Percentiles rank a stretch among this genome's conserved stretches.
phyloP scores from a whole-genome alignment of 2,888 invertebrate species.

The Caenorhabditis sinica region DNA sequence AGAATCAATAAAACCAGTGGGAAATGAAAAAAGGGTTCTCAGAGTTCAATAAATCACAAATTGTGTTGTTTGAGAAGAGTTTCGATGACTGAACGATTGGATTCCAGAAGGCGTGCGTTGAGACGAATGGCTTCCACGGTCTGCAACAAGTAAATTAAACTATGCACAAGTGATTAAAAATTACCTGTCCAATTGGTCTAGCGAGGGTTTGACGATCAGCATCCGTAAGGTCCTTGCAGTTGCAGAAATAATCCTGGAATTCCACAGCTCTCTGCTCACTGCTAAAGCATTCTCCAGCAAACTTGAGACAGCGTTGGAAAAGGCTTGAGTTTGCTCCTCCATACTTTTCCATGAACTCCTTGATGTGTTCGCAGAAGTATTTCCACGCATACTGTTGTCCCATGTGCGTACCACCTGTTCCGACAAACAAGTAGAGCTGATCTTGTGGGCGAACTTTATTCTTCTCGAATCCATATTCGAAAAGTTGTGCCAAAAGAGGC shows the following conservation, averaged over 20 bases:
- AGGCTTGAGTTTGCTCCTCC: slow-evolving; percentile 78
- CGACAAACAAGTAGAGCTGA: slow-evolving; percentile 71
- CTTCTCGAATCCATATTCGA: slow-evolving; percentile 77
- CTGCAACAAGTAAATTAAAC: slow-evolving; percentile 35
- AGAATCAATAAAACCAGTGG: slow-evolving; percentile 44
- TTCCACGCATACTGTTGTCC: slow-evolving; percentile 78
- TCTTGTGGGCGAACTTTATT: slow-evolving; percentile 81
- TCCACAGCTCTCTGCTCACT: slow-evolving; percentile 46
- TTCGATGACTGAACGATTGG: slow-evolving; percentile 65
- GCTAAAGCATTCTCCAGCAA: slow-evolving; percentile 54
- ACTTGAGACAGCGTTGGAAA: slow-evolving; percentile 75
- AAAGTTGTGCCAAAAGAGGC: slow-evolving; percentile 70
- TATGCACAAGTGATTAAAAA: too few relatives aligned
- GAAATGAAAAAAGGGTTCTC: slow-evolving; percentile 5
- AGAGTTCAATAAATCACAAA: slow-evolving; percentile 36
- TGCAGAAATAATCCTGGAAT: slow-evolving; percentile 64
- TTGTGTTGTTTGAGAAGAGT: slow-evolving; percentile 63
- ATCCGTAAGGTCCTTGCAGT: slow-evolving; percentile 48
- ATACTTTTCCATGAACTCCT: slow-evolving; percentile 75
- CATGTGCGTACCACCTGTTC: slow-evolving; percentile 63
- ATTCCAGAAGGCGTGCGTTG: slow-evolving; percentile 68
- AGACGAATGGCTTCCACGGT: slow-evolving; percentile 73
- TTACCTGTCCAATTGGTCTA: slow-evolving; percentile 79
- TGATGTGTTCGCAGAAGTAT: slow-evolving; percentile 79
- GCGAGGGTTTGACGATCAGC: slow-evolving; percentile 71